Evolutionary conservation across 1,140 invertebrate species (phyloP).

Genomic region (Lutraria rhynchaena): DNA sequence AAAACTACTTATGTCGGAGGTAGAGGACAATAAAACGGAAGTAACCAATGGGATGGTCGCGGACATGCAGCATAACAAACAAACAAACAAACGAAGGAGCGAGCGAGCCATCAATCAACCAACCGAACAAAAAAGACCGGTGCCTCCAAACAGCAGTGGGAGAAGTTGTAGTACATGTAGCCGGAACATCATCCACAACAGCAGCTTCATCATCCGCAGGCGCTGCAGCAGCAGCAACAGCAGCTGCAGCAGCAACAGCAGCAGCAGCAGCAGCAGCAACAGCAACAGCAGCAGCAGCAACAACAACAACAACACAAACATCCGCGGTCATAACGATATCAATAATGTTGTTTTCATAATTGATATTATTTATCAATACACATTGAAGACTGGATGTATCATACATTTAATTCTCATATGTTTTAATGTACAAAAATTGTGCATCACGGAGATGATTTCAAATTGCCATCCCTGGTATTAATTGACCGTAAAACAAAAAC

Average conservation of each 20-base stretch:
- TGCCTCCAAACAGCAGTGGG: conserved; percentile 4
- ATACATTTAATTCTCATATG: too few species aligned
- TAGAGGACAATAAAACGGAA: too few species aligned
- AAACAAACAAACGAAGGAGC: neutral
- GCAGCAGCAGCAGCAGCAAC: conserved; percentile 38
- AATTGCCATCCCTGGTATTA: too few species aligned
- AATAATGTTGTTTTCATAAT: conserved; percentile 4
- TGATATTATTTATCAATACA: conserved; percentile 3
- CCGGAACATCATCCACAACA: conserved; percentile 2
- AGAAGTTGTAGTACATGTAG: neutral
- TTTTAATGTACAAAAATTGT: too few species aligned
- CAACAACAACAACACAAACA: too few species aligned
- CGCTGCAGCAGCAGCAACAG: too few species aligned
- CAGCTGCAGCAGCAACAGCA: conserved; percentile 17
- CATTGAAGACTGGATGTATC: too few species aligned
- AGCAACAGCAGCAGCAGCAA: conserved; percentile 18
- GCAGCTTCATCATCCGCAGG: conserved; percentile 7
- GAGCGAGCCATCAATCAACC: neutral
- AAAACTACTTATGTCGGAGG: too few species aligned
- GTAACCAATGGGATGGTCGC: too few species aligned
- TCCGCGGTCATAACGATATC: neutral
- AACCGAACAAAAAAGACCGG: too few species aligned
- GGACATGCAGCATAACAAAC: neutral
- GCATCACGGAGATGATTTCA: too few species aligned
- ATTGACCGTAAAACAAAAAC: too few species aligned